Evolutionary conservation across 92 coral and sea anemone genomes (phyloP).

Genomic region (Zoanthus solanderi): DNA sequence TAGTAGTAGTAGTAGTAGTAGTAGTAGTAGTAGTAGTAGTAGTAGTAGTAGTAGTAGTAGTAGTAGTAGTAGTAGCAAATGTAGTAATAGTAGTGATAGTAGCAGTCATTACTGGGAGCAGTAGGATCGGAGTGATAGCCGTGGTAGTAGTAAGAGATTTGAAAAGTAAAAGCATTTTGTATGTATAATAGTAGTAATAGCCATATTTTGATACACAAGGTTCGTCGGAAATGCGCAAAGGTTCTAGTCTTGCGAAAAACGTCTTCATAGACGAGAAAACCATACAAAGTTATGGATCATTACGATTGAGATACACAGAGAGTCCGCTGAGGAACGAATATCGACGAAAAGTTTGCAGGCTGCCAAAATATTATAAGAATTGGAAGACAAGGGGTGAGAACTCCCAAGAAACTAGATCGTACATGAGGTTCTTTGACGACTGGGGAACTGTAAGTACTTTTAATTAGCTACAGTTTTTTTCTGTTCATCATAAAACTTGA

Average conservation of each 20-base stretch:
- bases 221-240: background rate
- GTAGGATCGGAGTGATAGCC: no score
- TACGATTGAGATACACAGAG: background rate
- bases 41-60: no score
- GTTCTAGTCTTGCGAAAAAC: background rate
- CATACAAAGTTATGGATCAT: background rate
- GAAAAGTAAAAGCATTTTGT: no score
- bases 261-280: background rate
- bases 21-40: no score
- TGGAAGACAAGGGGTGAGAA: background rate
- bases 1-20: no score
- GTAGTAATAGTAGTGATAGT: no score
- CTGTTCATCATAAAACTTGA: no score
- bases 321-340: background rate
- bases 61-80: no score
- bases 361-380: background rate
- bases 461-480: no score
- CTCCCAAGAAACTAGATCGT: background rate
- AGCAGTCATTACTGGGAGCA: no score
- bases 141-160: no score
- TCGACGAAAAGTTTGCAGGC: background rate
- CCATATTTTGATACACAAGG: background rate
- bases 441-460: conserved; percentile 3
- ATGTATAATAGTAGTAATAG: no score
- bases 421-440: background rate